Evolutionary conservation across 2,888 invertebrate genomes (phyloP), one percentile per base, ranked within the genome.

Genomic region (Aleiodes testaceus): DNA sequence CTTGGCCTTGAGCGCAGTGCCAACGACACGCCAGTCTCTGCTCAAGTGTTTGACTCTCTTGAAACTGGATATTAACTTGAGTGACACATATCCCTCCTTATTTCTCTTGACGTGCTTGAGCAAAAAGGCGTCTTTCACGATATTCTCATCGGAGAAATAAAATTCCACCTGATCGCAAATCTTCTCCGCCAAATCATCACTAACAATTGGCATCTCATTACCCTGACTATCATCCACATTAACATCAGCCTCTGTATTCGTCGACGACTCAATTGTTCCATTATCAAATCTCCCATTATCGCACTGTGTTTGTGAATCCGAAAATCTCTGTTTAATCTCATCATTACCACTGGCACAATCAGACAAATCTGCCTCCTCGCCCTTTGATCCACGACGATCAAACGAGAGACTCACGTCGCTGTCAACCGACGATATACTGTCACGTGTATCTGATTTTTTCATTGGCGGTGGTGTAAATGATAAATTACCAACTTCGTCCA

Each of bases 61-160:
- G 87, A 98, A 97, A 83, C 97, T 97, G 12, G 97, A 96, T 78
- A 98, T 96, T 70, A 98, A 89, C 87, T 98, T 98, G 66, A 98
- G 89, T 67, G 96, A 97, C 14, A 98, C 97, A 88, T 94, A 98
- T 18, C 98, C 98, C 88, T 97, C 97, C 88, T 97, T 97, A 88
- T 98, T 97, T 67, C 97, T 91, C 70, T 96, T 92, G 20, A 98
- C 97, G 86, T 98, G 98, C 86, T 98, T 98, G 75, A 98, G 88
- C 55, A 98, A 90, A 88, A 98, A 98, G 12, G 97, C 97, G 85
- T 98, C 98, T 86, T 97, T 97, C 3, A 96, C 92, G 78, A 98
- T 96, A 87, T 97, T 97, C 65, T 95, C 96, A 84, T 98, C 97
- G 74, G 97, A 96, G 88, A 98, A 98, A 88, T 98, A 98, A 85